A percentile compares a stretch with the other conserved stretches of the same genome.
These are phyloP conservation scores for Alaudala cheleensis DNA, from an alignment of 2,113 vertebrate species.

Conservation along the genomic window DNA sequence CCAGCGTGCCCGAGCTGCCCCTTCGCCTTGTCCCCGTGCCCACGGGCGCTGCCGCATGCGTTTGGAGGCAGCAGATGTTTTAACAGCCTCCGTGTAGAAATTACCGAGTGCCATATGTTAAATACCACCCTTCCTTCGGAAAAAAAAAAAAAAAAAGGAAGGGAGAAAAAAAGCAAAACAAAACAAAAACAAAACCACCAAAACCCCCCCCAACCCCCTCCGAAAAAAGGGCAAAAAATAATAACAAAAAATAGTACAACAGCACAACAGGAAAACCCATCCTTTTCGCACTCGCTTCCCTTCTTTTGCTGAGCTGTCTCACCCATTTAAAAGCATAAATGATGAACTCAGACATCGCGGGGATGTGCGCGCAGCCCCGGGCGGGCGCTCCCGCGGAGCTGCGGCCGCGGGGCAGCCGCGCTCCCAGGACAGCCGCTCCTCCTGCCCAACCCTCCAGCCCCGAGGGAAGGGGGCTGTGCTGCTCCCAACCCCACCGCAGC, in stretches of 20 bases:
- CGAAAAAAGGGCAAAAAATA: background rate
- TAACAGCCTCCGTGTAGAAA: slow-evolving; percentile 18
- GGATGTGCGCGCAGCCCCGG: background rate
- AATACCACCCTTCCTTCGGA: background rate
- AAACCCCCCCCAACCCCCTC: background rate
- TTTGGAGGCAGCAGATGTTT: slow-evolving; percentile 27
- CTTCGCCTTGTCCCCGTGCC: background rate
- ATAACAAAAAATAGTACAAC: background rate
- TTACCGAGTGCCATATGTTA: slow-evolving; percentile 53
- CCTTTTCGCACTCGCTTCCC: background rate
- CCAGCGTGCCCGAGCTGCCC: background rate
- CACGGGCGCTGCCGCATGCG: background rate
- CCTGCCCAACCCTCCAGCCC: background rate
- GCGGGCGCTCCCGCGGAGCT: background rate
- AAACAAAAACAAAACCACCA: background rate
- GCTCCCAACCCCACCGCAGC: background rate
- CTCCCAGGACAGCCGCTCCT: background rate
- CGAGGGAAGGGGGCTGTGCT: background rate
- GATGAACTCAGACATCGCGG: background rate
- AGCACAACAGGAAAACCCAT: background rate
- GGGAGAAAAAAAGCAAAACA: too few species aligned
- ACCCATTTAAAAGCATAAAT: background rate
- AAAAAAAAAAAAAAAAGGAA: background rate
- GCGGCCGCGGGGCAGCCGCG: background rate
- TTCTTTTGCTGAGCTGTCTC: background rate